These are phyloP conservation scores for Brachymystax lenok DNA, from an alignment of 2,797 vertebrate genomes.

Conservation along the genomic window DNA sequence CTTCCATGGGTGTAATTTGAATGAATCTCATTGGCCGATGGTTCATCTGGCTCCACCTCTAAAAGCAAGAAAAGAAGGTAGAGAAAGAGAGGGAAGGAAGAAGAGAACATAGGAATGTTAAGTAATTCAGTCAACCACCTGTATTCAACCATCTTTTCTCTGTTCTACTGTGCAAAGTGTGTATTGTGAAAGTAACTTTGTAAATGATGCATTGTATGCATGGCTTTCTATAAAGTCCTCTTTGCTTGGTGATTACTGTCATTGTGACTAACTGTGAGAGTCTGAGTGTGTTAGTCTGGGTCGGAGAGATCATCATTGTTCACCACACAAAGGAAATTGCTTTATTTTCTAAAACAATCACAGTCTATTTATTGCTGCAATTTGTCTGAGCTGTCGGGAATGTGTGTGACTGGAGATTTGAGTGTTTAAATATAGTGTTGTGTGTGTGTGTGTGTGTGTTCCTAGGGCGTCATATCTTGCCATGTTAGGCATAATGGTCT, in stretches of 20 bases:
- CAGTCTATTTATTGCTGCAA: slow-evolving; percentile 43
- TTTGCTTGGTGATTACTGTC: slow-evolving; percentile 23
- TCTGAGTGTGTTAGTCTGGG: slow-evolving; percentile 8
- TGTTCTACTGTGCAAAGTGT: no score
- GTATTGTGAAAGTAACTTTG: no score
- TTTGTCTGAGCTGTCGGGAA: slow-evolving; percentile 61
- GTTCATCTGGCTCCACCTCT: slow-evolving; percentile 60
- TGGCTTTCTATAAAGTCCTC: neutral
- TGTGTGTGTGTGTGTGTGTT: slow-evolving; percentile 52
- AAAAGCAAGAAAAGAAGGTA: slow-evolving; percentile 1
- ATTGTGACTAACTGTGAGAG: neutral
- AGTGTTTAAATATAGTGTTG: slow-evolving; percentile 40
- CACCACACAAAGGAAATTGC: slow-evolving; percentile 59
- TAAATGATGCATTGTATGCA: neutral
- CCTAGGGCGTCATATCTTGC: neutral
- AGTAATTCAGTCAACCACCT: slow-evolving; percentile 4
- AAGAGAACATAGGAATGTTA: slow-evolving; percentile 4
- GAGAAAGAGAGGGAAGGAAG: slow-evolving; percentile 13
- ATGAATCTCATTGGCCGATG: slow-evolving; percentile 53
- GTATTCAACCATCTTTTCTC: no score
- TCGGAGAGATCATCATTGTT: slow-evolving; percentile 56
- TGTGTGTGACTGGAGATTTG: slow-evolving; percentile 56
- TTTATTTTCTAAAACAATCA: slow-evolving; percentile 67
- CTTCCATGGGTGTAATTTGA: slow-evolving; percentile 60
- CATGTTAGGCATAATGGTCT: neutral